A percentile compares a stretch with the other conserved stretches of the same genome.
Evolutionary conservation across 2,888 invertebrate species (phyloP).

Genomic region (Thelaira solivaga): DNA sequence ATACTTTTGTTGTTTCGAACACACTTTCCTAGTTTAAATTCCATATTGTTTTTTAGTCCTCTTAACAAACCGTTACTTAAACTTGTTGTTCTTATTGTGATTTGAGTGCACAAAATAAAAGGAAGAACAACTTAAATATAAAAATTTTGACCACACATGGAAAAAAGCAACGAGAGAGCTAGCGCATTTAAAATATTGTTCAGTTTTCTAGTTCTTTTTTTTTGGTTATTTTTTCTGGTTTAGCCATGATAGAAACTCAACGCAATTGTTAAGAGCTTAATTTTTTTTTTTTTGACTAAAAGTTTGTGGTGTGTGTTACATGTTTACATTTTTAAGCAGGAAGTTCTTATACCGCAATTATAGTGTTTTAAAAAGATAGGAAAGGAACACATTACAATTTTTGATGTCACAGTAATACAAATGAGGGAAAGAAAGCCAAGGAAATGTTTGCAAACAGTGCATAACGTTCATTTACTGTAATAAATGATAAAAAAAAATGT

Average conservation of each 20-base stretch:
- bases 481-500: no score
- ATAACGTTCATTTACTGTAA: no score
- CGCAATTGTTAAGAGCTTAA: conserved; percentile 24
- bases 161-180: background rate
- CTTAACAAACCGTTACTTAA: background rate
- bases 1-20: no score
- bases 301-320: background rate
- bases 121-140: background rate
- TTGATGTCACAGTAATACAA: background rate
- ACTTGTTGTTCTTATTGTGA: background rate
- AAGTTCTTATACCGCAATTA: background rate
- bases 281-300: background rate
- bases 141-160: background rate
- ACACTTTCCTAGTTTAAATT: no score
- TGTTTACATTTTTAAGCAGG: background rate
- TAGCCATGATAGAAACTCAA: background rate
- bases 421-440: background rate
- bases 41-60: no score
- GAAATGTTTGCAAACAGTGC: no score
- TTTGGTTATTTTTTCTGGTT: background rate
- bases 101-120: background rate
- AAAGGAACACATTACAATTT: background rate
- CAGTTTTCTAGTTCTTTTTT: background rate
- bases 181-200: background rate
- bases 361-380: conserved; percentile 8